A percentile compares a stretch with the other conserved stretches of the same genome.
These are phyloP conservation scores for Caprella mutica DNA, from an alignment of 2,888 invertebrate species.

Conservation along the genomic window DNA sequence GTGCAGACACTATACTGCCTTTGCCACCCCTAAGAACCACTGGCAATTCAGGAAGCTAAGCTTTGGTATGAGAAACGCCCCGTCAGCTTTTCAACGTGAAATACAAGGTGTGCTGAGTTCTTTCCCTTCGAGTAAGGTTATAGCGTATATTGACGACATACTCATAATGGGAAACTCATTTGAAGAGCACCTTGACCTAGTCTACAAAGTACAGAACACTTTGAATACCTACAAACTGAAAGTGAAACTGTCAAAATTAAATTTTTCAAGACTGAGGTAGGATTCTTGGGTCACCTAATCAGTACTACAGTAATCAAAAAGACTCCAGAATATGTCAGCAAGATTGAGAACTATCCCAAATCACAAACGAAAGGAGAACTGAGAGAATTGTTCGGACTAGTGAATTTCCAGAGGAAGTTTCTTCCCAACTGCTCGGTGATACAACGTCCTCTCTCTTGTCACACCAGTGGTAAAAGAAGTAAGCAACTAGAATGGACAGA, in stretches of 20 bases:
- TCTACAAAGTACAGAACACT: background rate
- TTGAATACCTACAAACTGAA: background rate
- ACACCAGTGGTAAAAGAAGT: background rate
- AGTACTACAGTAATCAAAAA: slow-evolving; percentile 1
- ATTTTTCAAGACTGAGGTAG: background rate
- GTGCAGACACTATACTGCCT: background rate
- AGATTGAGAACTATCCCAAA: background rate
- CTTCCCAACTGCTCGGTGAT: background rate
- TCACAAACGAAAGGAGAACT: background rate
- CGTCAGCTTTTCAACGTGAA: slow-evolving; percentile 1
- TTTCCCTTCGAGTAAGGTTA: background rate
- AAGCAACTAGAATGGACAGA: background rate
- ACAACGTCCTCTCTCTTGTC: background rate
- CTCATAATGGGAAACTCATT: background rate
- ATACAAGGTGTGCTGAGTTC: background rate
- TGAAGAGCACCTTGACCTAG: background rate
- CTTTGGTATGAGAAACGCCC: slow-evolving; percentile 2
- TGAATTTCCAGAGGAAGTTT: background rate
- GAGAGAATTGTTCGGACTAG: background rate
- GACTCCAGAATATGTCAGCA: background rate
- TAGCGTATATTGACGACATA: background rate
- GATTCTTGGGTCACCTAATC: background rate
- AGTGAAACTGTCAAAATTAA: background rate
- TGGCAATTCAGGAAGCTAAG: background rate
- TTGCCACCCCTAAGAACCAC: slow-evolving; percentile 1